Conservation (phyloP, 1,140 invertebrate species). For the Galleria mellonella region DNA sequence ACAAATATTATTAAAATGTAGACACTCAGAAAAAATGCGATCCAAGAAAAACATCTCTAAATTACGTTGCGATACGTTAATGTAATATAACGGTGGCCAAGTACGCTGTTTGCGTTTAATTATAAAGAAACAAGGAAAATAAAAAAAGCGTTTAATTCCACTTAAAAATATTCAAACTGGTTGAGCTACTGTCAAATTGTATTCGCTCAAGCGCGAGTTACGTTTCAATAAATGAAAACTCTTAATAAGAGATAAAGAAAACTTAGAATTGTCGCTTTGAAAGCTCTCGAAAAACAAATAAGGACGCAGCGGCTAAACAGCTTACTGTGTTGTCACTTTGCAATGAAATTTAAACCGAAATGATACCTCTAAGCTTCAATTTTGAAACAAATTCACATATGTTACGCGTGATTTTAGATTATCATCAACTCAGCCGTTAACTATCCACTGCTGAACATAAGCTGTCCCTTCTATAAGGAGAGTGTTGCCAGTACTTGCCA, state of each 20-base stretch:
- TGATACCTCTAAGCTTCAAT: too few species aligned
- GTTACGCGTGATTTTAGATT: too few species aligned
- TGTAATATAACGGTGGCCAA: slow-evolving; percentile 1
- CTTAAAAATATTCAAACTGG: slow-evolving; percentile 3
- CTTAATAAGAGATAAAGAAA: slow-evolving; percentile 17
- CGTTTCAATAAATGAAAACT: slow-evolving; percentile 8
- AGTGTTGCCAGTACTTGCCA: too few species aligned
- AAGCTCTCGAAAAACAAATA: slow-evolving; percentile 19
- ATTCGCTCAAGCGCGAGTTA: slow-evolving; percentile 1
- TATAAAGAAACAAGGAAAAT: slow-evolving; percentile 2
- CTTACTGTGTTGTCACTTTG: too few species aligned
- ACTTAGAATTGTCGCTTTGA: slow-evolving; percentile 16
- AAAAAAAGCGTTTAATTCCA: slow-evolving; percentile 2
- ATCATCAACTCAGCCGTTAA: too few species aligned
- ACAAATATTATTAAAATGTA: neutral
- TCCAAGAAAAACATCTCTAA: neutral
- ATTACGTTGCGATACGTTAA: slow-evolving; percentile 2
- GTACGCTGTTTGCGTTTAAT: slow-evolving; percentile 1
- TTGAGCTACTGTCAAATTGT: slow-evolving; percentile 2
- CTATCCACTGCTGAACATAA: too few species aligned
- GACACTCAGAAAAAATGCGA: neutral
- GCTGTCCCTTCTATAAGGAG: too few species aligned
- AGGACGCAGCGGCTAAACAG: neutral
- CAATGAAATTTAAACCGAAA: too few species aligned
- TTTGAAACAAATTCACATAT: too few species aligned